A percentile compares a stretch with the other conserved stretches of the same genome.
Evolutionary conservation across 2,797 vertebrate species (phyloP).

Genomic region (Pelochelys cantorii): DNA sequence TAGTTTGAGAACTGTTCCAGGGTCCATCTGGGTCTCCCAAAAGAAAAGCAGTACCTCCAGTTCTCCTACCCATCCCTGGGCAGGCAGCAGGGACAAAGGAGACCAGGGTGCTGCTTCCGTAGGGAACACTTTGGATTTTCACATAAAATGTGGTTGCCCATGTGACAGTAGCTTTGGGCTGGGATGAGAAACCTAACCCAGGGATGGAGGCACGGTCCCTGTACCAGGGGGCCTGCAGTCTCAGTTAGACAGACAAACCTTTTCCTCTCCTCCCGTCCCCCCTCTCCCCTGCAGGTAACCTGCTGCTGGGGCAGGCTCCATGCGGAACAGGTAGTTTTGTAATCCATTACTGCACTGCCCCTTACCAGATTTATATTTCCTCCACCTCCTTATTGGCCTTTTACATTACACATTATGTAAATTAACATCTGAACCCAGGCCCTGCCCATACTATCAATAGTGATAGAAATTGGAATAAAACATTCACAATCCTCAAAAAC

Average conservation of each 20-base stretch:
- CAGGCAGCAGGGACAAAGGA: not conserved
- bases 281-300: not conserved
- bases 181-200: not conserved
- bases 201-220: not conserved
- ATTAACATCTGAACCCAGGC: not conserved
- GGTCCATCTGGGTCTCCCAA: not conserved
- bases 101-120: not conserved
- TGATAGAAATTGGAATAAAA: not conserved
- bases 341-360: not conserved
- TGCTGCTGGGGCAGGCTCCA: not conserved
- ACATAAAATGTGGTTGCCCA: not conserved
- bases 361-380: not conserved
- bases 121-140: not conserved
- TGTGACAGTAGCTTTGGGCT: not conserved
- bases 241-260: not conserved
- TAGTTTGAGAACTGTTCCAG: not conserved
- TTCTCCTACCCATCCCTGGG: not conserved
- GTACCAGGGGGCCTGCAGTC: not conserved
- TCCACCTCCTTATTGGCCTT: not conserved
- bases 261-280: no score
- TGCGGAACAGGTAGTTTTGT: not conserved
- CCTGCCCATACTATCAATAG: not conserved
- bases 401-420: not conserved
- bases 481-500: not conserved
- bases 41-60: not conserved